Base-by-base conservation (phyloP, 2,888 invertebrate species). In the Corbicula japonica region DNA sequence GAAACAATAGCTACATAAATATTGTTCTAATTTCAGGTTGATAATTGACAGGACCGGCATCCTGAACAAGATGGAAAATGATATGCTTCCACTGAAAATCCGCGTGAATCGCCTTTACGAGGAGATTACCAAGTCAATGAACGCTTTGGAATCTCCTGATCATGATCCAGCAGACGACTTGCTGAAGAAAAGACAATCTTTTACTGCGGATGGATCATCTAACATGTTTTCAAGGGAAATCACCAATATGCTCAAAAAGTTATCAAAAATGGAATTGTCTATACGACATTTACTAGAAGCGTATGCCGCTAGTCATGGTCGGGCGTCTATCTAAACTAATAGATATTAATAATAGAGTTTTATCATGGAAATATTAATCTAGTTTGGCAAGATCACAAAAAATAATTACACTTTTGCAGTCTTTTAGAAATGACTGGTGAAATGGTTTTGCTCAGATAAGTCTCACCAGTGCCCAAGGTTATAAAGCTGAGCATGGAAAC, bases 21-120 rank as follows among this genome's bases (percentile, higher is more conserved):
- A n/a, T n/a, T n/a, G n/a, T 46, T 48, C 15, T 68, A n/a, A 30
- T 70, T 69, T 48, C 76, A 83, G 83, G 30, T 44, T 83, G 32
- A 83, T 80, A 12, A 83, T 61, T 23, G 80, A 83, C 44, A 61
- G 80, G 62, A 80, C 83, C 10, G 44, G 50, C 21, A 71, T 75
- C 23, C 50, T 80, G 0, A 80, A 78, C 65, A 80, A 78, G 66
- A 83, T 83, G 83, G 83, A 83, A 54, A 83, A 85, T 46, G 85
- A 87, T 52, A 73, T 87, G 60, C 66, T 81, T n/a, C 84, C 85
- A 10, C 52, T 87, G 4, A 85, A 81, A 79, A 72, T 76, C 38
- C 78, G 84, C 21, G 83, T 87, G 21, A 87, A 84, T 58, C 82
- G 83, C 52, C 69, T 87, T 18, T 83, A 87, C 48, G 84, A 83